A percentile compares a stretch with the other conserved stretches of the same genome.
Conservation (phyloP, 2,888 invertebrate genomes). For the Troides aeacus region DNA sequence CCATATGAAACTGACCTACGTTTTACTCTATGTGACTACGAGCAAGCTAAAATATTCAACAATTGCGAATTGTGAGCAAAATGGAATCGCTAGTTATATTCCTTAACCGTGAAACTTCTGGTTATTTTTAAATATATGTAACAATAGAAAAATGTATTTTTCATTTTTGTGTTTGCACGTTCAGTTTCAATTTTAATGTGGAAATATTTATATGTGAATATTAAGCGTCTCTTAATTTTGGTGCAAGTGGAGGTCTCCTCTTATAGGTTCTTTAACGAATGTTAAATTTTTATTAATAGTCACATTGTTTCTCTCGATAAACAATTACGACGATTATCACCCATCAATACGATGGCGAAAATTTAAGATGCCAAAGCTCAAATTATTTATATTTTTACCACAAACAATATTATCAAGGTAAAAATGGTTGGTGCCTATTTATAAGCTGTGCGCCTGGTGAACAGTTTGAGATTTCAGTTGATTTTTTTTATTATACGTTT, state of each 20-base stretch:
- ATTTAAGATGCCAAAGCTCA: slow-evolving; percentile 26
- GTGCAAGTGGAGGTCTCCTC: slow-evolving; percentile 45
- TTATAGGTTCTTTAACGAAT: slow-evolving; percentile 20
- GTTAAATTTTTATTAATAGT: neutral
- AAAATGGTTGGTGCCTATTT: neutral
- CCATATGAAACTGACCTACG: slow-evolving; percentile 54
- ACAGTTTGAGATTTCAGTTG: neutral
- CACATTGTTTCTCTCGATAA: neutral
- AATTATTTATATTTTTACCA: slow-evolving; percentile 12
- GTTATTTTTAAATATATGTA: slow-evolving; percentile 60
- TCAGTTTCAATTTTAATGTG: slow-evolving; percentile 67
- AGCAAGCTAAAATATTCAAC: slow-evolving; percentile 60
- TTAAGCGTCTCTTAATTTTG: slow-evolving; percentile 41
- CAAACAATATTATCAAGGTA: neutral
- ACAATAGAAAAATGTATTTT: slow-evolving; percentile 56
- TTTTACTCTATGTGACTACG: slow-evolving; percentile 41
- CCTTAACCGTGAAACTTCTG: slow-evolving; percentile 57
- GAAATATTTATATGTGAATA: slow-evolving; percentile 58
- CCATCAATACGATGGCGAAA: neutral
- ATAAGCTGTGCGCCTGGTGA: neutral
- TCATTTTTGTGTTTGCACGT: slow-evolving; percentile 47
- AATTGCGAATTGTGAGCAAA: slow-evolving; percentile 57
- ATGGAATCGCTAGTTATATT: slow-evolving; percentile 68
- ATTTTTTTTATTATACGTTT: slow-evolving; percentile 2
- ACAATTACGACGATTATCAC: neutral